These are phyloP conservation scores for Colletes latitarsis DNA, from an alignment of 1,140 invertebrate genomes.

Conservation along the genomic window DNA sequence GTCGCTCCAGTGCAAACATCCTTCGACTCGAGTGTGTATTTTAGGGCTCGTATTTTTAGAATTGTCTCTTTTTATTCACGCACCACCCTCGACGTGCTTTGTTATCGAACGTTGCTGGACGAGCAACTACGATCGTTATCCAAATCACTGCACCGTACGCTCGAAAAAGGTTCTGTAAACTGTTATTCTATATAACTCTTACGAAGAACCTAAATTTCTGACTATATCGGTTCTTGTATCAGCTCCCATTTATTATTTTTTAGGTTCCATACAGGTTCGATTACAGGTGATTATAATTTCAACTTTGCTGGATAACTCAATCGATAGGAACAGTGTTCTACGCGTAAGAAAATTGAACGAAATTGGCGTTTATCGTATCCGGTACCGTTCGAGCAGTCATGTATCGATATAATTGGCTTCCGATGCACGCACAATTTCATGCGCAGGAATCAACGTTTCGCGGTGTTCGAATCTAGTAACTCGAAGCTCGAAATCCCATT, in stretches of 20 bases:
- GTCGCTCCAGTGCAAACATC: slow-evolving; percentile 11
- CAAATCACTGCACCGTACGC: no score
- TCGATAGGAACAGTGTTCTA: no score
- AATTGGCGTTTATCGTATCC: no score
- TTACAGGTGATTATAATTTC: no score
- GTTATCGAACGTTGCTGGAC: not conserved
- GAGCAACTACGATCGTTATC: not conserved
- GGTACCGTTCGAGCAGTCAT: not conserved
- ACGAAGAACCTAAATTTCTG: no score
- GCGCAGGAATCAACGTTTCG: slow-evolving; percentile 7
- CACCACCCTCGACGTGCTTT: not conserved
- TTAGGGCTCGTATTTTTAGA: not conserved
- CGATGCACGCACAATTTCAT: slow-evolving; percentile 15
- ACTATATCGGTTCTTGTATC: no score
- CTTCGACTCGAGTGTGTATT: not conserved
- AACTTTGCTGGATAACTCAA: no score
- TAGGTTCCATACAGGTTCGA: no score
- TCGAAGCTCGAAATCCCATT: slow-evolving; percentile 33
- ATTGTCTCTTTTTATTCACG: not conserved
- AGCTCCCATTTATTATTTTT: no score
- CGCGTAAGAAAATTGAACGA: no score
- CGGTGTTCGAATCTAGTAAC: slow-evolving; percentile 22
- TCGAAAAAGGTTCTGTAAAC: no score
- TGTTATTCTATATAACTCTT: no score
- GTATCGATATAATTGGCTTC: slow-evolving; percentile 8